Conservation (phyloP, 1,140 invertebrate genomes). For the Caerostris extrusa region DNA sequence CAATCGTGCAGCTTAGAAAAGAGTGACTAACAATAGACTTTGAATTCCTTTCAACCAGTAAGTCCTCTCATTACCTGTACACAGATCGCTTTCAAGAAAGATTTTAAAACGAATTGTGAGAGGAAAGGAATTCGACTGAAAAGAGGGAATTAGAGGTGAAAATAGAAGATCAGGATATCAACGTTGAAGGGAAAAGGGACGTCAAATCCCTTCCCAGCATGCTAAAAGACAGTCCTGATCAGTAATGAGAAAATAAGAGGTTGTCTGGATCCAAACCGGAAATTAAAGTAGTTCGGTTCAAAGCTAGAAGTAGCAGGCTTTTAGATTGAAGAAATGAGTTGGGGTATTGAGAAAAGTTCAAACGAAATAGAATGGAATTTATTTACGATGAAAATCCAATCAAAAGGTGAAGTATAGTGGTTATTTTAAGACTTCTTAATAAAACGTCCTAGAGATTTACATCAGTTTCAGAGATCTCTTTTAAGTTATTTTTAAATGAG, state of each 20-base stretch:
- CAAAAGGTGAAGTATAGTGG: neutral
- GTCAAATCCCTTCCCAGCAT: neutral
- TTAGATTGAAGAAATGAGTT: slow-evolving; percentile 21
- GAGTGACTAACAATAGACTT: neutral
- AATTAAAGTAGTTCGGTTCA: slow-evolving; percentile 35
- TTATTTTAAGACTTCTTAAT: slow-evolving; percentile 5
- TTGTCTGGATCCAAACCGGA: slow-evolving; percentile 28
- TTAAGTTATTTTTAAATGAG: neutral
- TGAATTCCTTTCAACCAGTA: neutral
- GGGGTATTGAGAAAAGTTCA: slow-evolving; percentile 32
- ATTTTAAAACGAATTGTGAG: slow-evolving; percentile 7
- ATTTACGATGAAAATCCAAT: slow-evolving; percentile 17
- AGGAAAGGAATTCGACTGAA: neutral
- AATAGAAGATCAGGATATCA: slow-evolving; percentile 20
- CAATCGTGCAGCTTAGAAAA: neutral
- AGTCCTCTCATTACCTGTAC: neutral
- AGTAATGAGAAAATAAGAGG: slow-evolving; percentile 45
- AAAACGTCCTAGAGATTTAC: neutral
- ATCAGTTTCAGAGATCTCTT: neutral
- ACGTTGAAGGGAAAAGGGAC: neutral
- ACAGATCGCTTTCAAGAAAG: neutral
- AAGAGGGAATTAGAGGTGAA: slow-evolving; percentile 39
- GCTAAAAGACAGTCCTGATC: neutral
- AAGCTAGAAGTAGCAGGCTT: slow-evolving; percentile 1
- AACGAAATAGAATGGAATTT: slow-evolving; percentile 33